phyloP scores from a whole-genome alignment of 1,140 invertebrate species.

The Sitobion miscanthi region DNA sequence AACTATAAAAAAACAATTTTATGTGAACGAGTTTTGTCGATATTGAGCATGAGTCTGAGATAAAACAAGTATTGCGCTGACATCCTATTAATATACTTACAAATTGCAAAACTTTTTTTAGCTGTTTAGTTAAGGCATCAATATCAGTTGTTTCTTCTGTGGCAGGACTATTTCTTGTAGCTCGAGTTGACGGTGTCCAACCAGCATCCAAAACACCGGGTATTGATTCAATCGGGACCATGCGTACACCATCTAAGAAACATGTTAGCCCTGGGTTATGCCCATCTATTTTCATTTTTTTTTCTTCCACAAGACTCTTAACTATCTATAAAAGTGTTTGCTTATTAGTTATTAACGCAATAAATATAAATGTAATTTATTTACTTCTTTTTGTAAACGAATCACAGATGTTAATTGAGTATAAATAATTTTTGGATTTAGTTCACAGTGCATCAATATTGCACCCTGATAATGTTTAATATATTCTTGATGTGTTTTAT shows the following conservation, averaged over 20 bases:
- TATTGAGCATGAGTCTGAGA: not conserved
- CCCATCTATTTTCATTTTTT: conserved; percentile 82
- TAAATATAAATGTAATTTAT: not conserved
- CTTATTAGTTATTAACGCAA: not conserved
- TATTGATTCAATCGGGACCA: conserved; percentile 88
- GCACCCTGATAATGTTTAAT: conserved; percentile 99
- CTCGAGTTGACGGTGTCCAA: conserved; percentile 70
- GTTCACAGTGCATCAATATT: conserved; percentile 96
- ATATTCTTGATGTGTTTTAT: conserved; percentile 80
- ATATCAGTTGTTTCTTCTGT: conserved; percentile 73
- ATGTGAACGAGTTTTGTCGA: not conserved
- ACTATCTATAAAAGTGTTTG: conserved; percentile 69
- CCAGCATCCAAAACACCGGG: conserved; percentile 81
- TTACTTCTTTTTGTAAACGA: conserved; percentile 86
- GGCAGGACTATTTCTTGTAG: conserved; percentile 70
- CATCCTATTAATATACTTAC: conserved; percentile 63
- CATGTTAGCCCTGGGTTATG: conserved; percentile 87
- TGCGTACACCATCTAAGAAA: conserved; percentile 85
- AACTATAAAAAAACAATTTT: not conserved
- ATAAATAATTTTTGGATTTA: conserved; percentile 92
- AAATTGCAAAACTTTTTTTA: conserved; percentile 79
- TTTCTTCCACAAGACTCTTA: conserved; percentile 85
- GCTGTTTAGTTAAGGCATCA: conserved; percentile 73
- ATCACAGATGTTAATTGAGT: conserved; percentile 92
- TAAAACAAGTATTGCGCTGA: no score